Evolutionary conservation across 2,797 vertebrate genomes (phyloP).

Genomic region (Acridotheres tristis): DNA sequence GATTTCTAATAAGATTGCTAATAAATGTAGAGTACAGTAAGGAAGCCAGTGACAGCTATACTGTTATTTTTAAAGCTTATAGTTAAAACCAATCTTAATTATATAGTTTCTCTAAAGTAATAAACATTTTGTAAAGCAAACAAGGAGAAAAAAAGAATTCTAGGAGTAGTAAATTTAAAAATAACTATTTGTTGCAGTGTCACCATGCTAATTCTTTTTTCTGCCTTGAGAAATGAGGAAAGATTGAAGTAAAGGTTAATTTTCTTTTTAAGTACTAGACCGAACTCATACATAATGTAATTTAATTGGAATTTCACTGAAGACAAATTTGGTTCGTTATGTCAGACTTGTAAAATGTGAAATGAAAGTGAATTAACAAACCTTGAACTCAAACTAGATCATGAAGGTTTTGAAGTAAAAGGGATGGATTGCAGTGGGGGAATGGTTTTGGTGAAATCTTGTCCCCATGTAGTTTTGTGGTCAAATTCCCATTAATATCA

Average conservation of each 20-base stretch:
- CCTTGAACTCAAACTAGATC: neutral
- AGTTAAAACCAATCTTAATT: neutral
- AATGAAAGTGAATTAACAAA: constrained; percentile 30
- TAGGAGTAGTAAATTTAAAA: neutral
- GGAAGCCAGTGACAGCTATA: neutral
- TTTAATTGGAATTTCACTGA: constrained; percentile 49
- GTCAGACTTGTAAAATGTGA: constrained; percentile 36
- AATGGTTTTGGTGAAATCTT: neutral
- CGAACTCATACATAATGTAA: neutral
- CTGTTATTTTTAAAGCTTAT: neutral
- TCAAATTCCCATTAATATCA: neutral
- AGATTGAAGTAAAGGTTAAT: constrained; percentile 40
- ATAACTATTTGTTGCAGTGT: neutral
- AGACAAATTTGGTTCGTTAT: constrained; percentile 36
- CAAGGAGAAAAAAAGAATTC: neutral
- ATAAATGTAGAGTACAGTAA: neutral
- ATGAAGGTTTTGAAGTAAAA: neutral
- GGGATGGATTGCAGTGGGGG: neutral
- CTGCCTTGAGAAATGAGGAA: neutral
- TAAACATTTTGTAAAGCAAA: neutral
- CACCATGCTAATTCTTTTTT: neutral
- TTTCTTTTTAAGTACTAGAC: constrained; percentile 48
- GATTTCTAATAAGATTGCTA: neutral
- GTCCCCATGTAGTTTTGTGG: neutral
- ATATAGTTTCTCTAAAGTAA: neutral